Evolutionary conservation across 2,888 invertebrate genomes (phyloP).

Genomic region (Parnassius glacialis): DNA sequence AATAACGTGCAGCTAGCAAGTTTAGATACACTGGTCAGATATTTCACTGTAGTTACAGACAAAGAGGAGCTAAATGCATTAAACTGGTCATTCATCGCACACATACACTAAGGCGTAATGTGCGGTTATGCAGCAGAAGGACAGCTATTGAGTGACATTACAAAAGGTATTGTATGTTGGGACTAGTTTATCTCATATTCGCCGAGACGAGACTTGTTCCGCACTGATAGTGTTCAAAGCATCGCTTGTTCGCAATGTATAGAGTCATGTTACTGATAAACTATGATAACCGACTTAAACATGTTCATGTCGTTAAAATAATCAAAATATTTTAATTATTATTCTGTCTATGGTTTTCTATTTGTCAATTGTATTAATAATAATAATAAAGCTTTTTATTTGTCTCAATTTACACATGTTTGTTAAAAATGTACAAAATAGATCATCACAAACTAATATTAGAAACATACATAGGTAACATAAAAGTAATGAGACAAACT

Average conservation of each 20-base stretch:
- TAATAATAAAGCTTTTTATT: too few species aligned
- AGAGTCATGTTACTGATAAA: conserved; percentile 40
- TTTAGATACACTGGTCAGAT: conserved; percentile 48
- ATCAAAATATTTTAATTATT: too few species aligned
- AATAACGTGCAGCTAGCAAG: conserved; percentile 50
- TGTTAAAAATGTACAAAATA: too few species aligned
- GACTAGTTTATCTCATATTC: conserved; percentile 69
- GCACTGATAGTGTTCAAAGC: conserved; percentile 64
- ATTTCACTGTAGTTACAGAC: conserved; percentile 51
- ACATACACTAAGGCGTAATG: conserved; percentile 26
- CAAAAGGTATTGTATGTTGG: conserved; percentile 69
- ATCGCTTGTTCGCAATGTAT: conserved; percentile 31
- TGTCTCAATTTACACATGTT: too few species aligned
- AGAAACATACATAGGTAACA: too few species aligned
- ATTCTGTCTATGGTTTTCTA: too few species aligned
- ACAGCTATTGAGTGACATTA: conserved; percentile 61
- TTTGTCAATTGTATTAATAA: too few species aligned
- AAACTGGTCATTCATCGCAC: conserved; percentile 54
- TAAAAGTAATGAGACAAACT: too few species aligned
- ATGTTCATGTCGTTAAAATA: not conserved
- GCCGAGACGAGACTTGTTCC: conserved; percentile 59
- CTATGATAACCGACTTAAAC: conserved; percentile 16
- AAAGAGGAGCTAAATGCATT: conserved; percentile 59
- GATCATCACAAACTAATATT: too few species aligned
- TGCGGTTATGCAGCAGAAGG: conserved; percentile 41